A percentile compares a stretch with the other conserved stretches of the same genome.
Conservation (phyloP, 2,113 vertebrate species). For the Engraulis encrasicolus region DNA sequence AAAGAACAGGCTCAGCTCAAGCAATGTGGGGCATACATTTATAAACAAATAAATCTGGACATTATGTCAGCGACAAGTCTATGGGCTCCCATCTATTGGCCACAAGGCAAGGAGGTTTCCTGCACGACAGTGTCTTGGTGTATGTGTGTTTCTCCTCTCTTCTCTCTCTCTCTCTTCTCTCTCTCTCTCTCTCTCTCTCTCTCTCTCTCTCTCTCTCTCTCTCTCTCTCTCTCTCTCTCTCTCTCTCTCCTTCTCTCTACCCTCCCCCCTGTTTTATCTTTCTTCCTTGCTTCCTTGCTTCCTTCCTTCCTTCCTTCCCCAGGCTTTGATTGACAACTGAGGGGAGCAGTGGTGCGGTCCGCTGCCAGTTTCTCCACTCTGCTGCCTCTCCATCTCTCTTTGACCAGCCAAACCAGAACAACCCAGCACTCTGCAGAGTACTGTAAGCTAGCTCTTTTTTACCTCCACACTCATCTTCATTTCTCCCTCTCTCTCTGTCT, state of each 20-base stretch:
- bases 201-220: background rate
- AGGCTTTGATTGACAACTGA: background rate
- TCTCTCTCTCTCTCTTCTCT: too few species aligned
- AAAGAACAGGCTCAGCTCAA: too few species aligned
- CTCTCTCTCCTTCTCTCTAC: background rate
- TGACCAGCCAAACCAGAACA: background rate
- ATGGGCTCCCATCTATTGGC: too few species aligned
- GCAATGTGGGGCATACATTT: too few species aligned
- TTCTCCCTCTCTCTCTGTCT: background rate
- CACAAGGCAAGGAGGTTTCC: too few species aligned
- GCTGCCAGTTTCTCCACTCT: constrained; percentile 32
- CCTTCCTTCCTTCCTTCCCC: background rate
- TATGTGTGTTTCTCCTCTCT: too few species aligned
- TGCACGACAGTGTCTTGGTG: too few species aligned
- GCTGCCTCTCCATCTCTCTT: background rate
- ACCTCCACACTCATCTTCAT: constrained; percentile 10
- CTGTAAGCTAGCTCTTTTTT: background rate
- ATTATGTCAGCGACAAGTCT: too few species aligned
- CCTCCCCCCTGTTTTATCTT: background rate
- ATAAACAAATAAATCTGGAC: too few species aligned
- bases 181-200: background rate
- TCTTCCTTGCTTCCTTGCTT: background rate
- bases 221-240: background rate
- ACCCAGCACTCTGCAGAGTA: background rate
- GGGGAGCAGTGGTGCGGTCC: background rate